These are phyloP conservation scores for Catostomus latipinnis DNA, from an alignment of 2,797 vertebrate species.

Conservation along the genomic window DNA sequence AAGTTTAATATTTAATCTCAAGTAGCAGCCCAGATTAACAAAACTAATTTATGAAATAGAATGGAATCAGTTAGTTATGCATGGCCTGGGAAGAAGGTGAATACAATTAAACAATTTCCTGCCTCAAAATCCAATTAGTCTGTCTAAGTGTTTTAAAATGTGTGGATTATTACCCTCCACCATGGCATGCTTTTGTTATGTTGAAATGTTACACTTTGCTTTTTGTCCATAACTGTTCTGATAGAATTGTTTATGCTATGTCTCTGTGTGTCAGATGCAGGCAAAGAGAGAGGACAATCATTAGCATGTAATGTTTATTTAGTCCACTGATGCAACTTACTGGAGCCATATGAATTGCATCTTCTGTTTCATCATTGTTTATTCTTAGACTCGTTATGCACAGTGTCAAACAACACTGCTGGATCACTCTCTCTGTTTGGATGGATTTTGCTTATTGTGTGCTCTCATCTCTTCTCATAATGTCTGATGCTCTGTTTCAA, in stretches of 20 bases:
- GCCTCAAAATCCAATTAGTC: conserved; percentile 23
- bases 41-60: conserved; percentile 14
- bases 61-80: conserved; percentile 1
- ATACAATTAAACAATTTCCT: conserved; percentile 24
- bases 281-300: conserved; percentile 9
- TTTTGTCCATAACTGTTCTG: background rate
- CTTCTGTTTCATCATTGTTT: conserved; percentile 31
- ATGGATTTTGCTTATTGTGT: conserved; percentile 27
- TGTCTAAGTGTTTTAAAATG: conserved; percentile 13
- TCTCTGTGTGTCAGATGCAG: background rate
- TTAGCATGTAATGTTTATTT: background rate
- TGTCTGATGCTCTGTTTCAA: conserved; percentile 1
- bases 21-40: conserved; percentile 9
- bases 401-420: conserved; percentile 12
- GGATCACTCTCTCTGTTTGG: conserved; percentile 16
- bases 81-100: conserved; percentile 10
- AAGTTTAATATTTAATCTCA: conserved; percentile 36
- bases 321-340: conserved; percentile 14
- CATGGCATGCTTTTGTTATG: background rate
- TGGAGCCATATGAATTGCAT: background rate
- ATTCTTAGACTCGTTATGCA: conserved; percentile 39
- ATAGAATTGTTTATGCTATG: too few relatives aligned
- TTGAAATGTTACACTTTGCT: background rate
- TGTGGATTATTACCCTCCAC: background rate
- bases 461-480: conserved; percentile 34